These are phyloP conservation scores for Drosophila seclusa DNA, from an alignment of 2,888 invertebrate species.

Conservation along the genomic window DNA sequence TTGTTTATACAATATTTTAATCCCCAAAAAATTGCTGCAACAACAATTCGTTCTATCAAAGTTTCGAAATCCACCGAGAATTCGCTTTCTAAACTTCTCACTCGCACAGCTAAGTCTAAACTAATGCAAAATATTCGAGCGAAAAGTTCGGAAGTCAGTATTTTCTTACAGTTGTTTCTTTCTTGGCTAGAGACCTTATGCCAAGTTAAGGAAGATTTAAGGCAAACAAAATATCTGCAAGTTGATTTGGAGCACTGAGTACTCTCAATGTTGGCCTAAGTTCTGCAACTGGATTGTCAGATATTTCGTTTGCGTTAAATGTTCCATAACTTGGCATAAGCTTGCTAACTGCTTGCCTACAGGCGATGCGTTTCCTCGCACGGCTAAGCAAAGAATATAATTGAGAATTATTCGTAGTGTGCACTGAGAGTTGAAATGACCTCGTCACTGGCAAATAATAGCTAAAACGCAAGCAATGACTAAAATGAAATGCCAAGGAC, in stretches of 20 bases:
- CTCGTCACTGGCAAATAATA: conserved; percentile 54
- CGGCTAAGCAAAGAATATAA: conserved; percentile 36
- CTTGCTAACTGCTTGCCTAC: conserved; percentile 29
- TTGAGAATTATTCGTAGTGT: conserved; percentile 30
- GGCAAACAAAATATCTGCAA: conserved; percentile 15
- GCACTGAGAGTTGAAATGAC: conserved; percentile 45
- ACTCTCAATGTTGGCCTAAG: background rate
- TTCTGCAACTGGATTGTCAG: conserved; percentile 5
- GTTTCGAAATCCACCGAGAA: too few relatives aligned
- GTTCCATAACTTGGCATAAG: conserved; percentile 46
- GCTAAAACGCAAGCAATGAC: conserved; percentile 55
- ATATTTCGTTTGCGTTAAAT: conserved; percentile 30
- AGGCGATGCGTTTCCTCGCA: conserved; percentile 31
- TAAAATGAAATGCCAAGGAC: conserved; percentile 73
- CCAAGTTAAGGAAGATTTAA: conserved; percentile 40
- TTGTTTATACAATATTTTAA: background rate
- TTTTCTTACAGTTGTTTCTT: background rate
- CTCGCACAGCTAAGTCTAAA: background rate
- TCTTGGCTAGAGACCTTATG: conserved; percentile 29
- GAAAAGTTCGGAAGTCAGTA: background rate
- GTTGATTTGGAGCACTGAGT: background rate
- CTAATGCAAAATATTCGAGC: background rate
- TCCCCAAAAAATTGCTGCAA: background rate
- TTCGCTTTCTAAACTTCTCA: background rate
- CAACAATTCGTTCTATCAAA: too few relatives aligned